Evolutionary conservation across 2,888 invertebrate genomes (phyloP).

Genomic region (Drosophila vallismaia): DNA sequence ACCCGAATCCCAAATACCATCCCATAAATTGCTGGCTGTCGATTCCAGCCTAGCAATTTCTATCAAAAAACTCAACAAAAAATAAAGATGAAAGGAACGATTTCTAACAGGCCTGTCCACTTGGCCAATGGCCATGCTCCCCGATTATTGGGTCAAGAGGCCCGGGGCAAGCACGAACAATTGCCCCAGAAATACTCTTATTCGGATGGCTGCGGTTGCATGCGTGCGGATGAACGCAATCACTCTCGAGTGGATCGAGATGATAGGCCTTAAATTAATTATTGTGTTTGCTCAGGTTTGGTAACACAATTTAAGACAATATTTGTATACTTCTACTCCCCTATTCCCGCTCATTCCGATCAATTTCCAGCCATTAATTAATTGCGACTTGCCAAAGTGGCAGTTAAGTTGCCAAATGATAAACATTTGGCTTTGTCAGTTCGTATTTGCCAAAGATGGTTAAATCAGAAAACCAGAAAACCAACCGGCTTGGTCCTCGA

Average conservation of each 20-base stretch:
- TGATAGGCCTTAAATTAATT: slow-evolving; percentile 3
- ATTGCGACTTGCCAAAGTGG: slow-evolving; percentile 20
- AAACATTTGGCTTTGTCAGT: slow-evolving; percentile 45
- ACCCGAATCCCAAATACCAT: slow-evolving; percentile 49
- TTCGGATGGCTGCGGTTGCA: not conserved
- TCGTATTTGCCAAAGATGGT: slow-evolving; percentile 52
- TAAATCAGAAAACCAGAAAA: slow-evolving; percentile 1
- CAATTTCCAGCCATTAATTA: slow-evolving; percentile 25
- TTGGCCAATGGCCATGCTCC: slow-evolving; percentile 9
- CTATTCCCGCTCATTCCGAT: not conserved
- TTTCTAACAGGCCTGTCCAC: slow-evolving; percentile 21
- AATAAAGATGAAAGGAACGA: slow-evolving; percentile 20
- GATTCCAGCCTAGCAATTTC: slow-evolving; percentile 26
- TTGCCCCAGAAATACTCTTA: slow-evolving; percentile 3
- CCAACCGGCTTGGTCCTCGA: slow-evolving; percentile 22
- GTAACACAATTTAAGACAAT: not conserved
- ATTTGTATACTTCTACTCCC: not conserved
- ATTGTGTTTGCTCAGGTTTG: not conserved
- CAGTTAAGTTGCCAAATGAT: not conserved
- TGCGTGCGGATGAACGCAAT: slow-evolving; percentile 16
- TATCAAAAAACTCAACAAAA: not conserved
- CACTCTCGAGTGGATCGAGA: slow-evolving; percentile 5
- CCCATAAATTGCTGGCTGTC: slow-evolving; percentile 57
- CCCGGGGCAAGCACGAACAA: slow-evolving; percentile 10
- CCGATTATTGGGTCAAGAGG: slow-evolving; percentile 34